These are phyloP conservation scores for Chroicocephalus ridibundus DNA, from an alignment of 2,113 vertebrate genomes.

Conservation along the genomic window DNA sequence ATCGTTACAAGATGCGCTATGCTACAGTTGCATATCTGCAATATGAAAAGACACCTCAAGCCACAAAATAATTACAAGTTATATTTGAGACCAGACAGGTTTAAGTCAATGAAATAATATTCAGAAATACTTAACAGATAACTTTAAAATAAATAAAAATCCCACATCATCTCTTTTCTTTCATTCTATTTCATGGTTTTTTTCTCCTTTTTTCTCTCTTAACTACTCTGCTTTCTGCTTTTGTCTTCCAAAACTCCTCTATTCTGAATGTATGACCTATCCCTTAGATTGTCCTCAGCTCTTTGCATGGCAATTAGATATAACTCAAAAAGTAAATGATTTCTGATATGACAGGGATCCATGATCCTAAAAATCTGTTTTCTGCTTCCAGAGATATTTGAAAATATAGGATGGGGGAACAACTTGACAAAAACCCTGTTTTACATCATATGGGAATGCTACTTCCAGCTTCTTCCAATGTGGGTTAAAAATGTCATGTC, in stretches of 20 bases:
- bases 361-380: not conserved
- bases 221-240: not conserved
- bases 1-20: not conserved
- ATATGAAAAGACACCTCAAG: not conserved
- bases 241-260: not conserved
- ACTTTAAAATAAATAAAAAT: not conserved
- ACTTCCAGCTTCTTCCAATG: not conserved
- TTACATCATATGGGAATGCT: not conserved
- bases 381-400: not conserved
- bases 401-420: not conserved
- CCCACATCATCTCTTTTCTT: rapidly evolving
- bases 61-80: not conserved
- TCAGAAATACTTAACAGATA: not conserved
- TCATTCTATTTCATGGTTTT: not conserved
- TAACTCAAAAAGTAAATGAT: not conserved
- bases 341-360: not conserved
- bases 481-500: not conserved
- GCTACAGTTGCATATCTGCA: not conserved
- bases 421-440: not conserved
- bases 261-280: not conserved
- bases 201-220: not conserved
- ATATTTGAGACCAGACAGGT: not conserved
- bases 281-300: not conserved
- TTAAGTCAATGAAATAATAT: not conserved
- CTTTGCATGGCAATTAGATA: not conserved